Evolutionary conservation across 2,797 vertebrate genomes (phyloP).

Genomic region (Momotus momota): DNA sequence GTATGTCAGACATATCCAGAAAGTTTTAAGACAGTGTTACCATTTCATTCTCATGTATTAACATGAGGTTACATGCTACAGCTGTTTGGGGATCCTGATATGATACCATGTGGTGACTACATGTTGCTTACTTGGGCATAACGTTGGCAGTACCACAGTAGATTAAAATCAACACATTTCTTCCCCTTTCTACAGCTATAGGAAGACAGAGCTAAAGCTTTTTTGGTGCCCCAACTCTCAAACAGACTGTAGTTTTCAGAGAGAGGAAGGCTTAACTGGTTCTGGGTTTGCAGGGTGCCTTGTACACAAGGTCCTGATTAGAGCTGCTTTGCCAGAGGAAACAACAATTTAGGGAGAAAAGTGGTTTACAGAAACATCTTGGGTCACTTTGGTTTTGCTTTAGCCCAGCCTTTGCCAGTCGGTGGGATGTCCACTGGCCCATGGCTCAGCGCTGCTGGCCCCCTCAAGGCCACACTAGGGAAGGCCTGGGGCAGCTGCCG

Average conservation of each 20-base stretch:
- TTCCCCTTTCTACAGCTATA: not conserved
- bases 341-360: not conserved
- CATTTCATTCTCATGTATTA: not conserved
- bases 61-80: not conserved
- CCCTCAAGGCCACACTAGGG: not conserved
- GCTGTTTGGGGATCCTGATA: not conserved
- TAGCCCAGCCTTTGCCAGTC: not conserved
- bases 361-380: not conserved
- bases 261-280: not conserved
- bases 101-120: not conserved
- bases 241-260: not conserved
- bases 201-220: not conserved
- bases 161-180: not conserved
- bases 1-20: not conserved
- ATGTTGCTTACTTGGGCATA: not conserved
- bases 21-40: not conserved
- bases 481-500: not conserved
- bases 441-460: accelerated
- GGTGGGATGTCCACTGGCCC: accelerated
- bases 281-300: not conserved
- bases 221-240: not conserved
- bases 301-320: not conserved
- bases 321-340: not conserved
- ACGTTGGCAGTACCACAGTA: not conserved
- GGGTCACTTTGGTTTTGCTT: not conserved